Conservation (phyloP, 2,113 vertebrate species). For the Manacus vitellinus region DNA sequence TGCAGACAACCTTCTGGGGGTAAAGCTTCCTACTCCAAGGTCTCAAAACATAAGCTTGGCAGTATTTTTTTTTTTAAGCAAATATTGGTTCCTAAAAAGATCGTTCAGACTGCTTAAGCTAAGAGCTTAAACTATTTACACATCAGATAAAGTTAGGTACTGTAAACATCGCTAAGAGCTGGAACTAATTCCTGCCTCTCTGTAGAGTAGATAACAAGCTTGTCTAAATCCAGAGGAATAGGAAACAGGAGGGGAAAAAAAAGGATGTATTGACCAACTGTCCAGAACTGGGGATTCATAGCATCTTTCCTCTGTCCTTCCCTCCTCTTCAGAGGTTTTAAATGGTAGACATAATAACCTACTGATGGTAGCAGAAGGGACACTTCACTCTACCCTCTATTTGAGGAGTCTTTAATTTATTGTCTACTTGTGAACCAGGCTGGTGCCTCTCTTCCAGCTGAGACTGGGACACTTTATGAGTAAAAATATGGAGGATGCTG, state of each 20-base stretch:
- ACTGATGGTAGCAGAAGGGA: not conserved
- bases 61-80: not conserved
- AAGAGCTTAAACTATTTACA: constrained; percentile 22
- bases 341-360: not conserved
- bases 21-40: not conserved
- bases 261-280: not conserved
- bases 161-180: not conserved
- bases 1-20: not conserved
- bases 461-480: not conserved
- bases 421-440: not conserved
- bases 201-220: not conserved
- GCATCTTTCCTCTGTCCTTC: not conserved
- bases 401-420: not conserved
- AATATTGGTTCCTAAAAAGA: not conserved
- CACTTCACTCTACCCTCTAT: not conserved
- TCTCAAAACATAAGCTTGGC: not conserved
- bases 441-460: not conserved
- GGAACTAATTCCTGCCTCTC: not conserved
- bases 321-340: not conserved
- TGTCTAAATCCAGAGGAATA: not conserved
- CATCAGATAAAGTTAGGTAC: not conserved
- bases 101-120: not conserved
- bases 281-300: not conserved
- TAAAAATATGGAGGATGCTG: not conserved
- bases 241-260: not conserved